Evolutionary conservation across 2,113 vertebrate species (phyloP).

Genomic region (Ancistrus triradiatus): DNA sequence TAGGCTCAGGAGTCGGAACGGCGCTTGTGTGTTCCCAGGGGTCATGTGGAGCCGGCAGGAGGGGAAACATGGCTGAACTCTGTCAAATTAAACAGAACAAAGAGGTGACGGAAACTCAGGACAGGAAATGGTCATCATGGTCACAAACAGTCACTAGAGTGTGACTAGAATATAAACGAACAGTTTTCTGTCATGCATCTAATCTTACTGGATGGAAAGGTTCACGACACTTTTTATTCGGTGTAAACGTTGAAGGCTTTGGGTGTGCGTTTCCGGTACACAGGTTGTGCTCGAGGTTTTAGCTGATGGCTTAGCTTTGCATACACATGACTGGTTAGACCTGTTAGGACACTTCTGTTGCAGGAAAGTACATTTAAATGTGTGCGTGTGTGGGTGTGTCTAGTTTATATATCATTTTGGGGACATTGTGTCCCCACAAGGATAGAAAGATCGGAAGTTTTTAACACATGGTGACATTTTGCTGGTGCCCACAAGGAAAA

Average conservation of each 20-base stretch:
- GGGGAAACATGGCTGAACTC: background rate
- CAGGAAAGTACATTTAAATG: background rate
- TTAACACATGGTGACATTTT: too few species aligned
- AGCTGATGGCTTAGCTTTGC: constrained; percentile 9
- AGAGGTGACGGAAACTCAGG: background rate
- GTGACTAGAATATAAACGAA: too few species aligned
- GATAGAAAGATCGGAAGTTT: too few species aligned
- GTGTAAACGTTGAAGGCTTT: too few species aligned
- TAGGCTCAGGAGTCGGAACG: background rate
- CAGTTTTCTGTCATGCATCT: too few species aligned
- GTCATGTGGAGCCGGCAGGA: background rate
- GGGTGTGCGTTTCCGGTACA: too few species aligned
- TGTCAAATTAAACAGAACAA: constrained; percentile 9
- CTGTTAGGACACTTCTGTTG: constrained; percentile 8
- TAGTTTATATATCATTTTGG: too few species aligned
- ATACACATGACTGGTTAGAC: constrained; percentile 33
- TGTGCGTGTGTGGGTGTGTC: background rate
- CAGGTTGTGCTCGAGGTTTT: background rate
- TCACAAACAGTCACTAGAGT: background rate
- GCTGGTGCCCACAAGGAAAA: too few species aligned
- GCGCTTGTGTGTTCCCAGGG: background rate
- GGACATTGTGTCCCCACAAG: too few species aligned
- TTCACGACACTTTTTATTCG: too few species aligned
- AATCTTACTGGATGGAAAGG: too few species aligned
- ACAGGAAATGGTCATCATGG: background rate